Evolutionary conservation across 2,888 invertebrate genomes (phyloP).

Genomic region (Pterostichus niger): DNA sequence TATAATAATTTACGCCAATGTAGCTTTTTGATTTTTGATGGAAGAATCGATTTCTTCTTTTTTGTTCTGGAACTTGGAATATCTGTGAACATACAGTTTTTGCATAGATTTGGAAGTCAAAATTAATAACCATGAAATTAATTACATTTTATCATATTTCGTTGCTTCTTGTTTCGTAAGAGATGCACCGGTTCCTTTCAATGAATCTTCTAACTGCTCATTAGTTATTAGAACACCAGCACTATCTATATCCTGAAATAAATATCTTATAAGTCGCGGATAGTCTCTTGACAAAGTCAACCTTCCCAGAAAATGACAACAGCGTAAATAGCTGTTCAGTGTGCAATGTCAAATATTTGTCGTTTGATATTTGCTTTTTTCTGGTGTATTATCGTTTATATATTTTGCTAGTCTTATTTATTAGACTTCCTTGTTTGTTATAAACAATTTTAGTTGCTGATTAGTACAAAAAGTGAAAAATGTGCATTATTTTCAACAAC

Average conservation of each 20-base stretch:
- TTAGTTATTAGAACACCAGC: slow-evolving; percentile 50
- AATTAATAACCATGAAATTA: slow-evolving; percentile 33
- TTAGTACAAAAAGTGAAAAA: too few species aligned
- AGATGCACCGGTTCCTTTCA: slow-evolving; percentile 87
- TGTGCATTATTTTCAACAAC: too few species aligned
- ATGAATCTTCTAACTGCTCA: slow-evolving; percentile 83
- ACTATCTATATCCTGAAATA: slow-evolving; percentile 55
- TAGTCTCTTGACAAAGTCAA: too few species aligned
- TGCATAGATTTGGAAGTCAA: not conserved
- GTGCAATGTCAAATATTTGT: too few species aligned
- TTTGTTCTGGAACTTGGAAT: slow-evolving; percentile 82
- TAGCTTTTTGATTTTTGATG: slow-evolving; percentile 79
- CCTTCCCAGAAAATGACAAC: too few species aligned
- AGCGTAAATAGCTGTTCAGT: too few species aligned
- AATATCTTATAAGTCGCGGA: slow-evolving; percentile 12
- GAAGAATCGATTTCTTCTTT: slow-evolving; percentile 79
- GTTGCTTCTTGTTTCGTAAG: slow-evolving; percentile 84
- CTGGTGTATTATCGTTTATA: too few species aligned
- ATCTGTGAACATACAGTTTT: slow-evolving; percentile 76
- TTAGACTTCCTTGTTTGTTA: too few species aligned
- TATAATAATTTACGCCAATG: slow-evolving; percentile 78
- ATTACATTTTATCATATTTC: slow-evolving; percentile 88
- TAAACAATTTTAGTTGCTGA: too few species aligned
- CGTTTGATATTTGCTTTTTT: too few species aligned
- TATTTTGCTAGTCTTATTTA: too few species aligned